Percentiles rank a stretch among this genome's conserved stretches.
Conservation (phyloP, 2,888 invertebrate species). For the Lithodes maja region DNA sequence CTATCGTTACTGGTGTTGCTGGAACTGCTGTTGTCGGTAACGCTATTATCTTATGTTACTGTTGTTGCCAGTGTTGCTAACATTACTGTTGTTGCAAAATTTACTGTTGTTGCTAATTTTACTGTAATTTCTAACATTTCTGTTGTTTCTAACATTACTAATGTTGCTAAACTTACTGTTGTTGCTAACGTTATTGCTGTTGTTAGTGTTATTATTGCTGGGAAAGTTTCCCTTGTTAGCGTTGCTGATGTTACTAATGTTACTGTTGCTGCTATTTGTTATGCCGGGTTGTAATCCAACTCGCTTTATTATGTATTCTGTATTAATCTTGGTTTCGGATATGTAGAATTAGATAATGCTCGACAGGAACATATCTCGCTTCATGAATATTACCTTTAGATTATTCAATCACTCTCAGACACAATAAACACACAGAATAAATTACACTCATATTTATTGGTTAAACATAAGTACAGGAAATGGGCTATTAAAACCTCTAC, state of each 20-base stretch:
- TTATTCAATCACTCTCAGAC: neutral
- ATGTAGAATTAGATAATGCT: too few species aligned
- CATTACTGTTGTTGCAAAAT: neutral
- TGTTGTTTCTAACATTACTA: neutral
- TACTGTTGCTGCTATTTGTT: neutral
- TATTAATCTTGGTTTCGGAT: too few species aligned
- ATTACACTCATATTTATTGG: too few species aligned
- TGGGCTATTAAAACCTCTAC: too few species aligned
- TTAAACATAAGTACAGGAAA: too few species aligned
- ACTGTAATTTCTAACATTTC: neutral
- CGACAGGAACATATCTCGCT: too few species aligned
- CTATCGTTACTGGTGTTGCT: neutral
- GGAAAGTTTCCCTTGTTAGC: neutral
- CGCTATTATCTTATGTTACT: too few species aligned
- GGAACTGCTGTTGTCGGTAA: too few species aligned
- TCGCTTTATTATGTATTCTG: too few species aligned
- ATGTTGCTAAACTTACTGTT: neutral
- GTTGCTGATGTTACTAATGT: neutral
- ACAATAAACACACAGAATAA: too few species aligned
- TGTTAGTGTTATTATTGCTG: neutral
- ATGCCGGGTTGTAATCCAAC: too few species aligned
- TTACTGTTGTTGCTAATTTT: neutral
- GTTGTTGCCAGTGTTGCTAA: too few species aligned
- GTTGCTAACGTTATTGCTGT: neutral
- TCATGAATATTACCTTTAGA: neutral